phyloP scores from a whole-genome alignment of 2,797 vertebrate species.

The Poecilia gillii region DNA sequence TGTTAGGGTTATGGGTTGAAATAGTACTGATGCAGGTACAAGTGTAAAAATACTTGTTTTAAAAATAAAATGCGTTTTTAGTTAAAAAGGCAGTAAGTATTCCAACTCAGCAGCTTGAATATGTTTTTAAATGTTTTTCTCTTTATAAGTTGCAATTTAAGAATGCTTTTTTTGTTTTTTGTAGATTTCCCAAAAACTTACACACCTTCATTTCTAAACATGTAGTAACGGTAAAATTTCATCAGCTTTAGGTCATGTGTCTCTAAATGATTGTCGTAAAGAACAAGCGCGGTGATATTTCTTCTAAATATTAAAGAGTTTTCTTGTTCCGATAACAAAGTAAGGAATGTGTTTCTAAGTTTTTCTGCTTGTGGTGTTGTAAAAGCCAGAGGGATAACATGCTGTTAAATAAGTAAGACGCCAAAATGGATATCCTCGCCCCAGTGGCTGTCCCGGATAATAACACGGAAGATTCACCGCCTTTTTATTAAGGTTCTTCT shows the following conservation, averaged over 20 bases:
- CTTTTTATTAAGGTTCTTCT: constrained; percentile 36
- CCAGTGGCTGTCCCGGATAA: constrained; percentile 25
- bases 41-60: background rate
- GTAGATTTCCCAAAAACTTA: background rate
- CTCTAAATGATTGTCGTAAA: background rate
- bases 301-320: background rate
- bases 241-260: background rate
- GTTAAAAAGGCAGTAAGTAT: background rate
- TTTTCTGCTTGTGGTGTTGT: constrained; percentile 13
- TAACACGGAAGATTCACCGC: constrained; percentile 41
- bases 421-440: constrained; percentile 45
- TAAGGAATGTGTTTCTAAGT: background rate
- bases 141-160: background rate
- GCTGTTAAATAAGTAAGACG: constrained; percentile 69
- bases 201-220: background rate
- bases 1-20: background rate
- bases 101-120: background rate
- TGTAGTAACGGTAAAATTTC: background rate
- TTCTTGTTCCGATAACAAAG: background rate
- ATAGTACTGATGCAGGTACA: background rate
- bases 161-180: background rate
- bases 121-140: background rate
- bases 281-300: background rate
- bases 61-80: background rate
- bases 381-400: constrained; percentile 44